Conservation (phyloP, 2,113 vertebrate genomes). For the Passer montanus region DNA sequence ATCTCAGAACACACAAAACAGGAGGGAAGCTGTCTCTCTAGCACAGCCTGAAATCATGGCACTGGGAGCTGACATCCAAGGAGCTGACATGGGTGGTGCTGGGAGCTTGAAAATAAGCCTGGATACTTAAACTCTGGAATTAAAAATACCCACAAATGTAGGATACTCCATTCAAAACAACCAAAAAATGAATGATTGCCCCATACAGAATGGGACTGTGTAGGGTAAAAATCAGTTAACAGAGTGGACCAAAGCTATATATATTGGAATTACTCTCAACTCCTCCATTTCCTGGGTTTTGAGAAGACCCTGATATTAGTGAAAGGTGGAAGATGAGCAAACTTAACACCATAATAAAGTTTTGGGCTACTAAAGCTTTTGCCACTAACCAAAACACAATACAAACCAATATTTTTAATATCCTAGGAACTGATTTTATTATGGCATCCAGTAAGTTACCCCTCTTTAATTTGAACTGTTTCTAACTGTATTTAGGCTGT, state of each 20-base stretch:
- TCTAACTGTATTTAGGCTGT: not conserved
- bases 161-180: rapidly evolving
- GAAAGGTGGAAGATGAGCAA: not conserved
- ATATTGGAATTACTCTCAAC: not conserved
- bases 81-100: not conserved
- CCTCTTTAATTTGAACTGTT: not conserved
- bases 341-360: not conserved
- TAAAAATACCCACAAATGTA: not conserved
- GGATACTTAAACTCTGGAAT: not conserved
- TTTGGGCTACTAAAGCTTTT: not conserved
- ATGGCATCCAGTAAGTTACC: not conserved
- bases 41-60: not conserved
- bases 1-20: not conserved
- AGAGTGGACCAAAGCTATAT: not conserved
- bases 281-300: not conserved
- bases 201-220: not conserved
- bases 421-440: not conserved
- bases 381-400: not conserved
- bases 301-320: not conserved
- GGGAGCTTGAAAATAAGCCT: not conserved
- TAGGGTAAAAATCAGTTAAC: not conserved
- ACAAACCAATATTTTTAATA: not conserved
- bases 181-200: not conserved
- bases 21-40: not conserved
- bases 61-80: not conserved